Evolutionary conservation across 1,140 invertebrate genomes (phyloP).

Genomic region (Micrasema longulum): DNA sequence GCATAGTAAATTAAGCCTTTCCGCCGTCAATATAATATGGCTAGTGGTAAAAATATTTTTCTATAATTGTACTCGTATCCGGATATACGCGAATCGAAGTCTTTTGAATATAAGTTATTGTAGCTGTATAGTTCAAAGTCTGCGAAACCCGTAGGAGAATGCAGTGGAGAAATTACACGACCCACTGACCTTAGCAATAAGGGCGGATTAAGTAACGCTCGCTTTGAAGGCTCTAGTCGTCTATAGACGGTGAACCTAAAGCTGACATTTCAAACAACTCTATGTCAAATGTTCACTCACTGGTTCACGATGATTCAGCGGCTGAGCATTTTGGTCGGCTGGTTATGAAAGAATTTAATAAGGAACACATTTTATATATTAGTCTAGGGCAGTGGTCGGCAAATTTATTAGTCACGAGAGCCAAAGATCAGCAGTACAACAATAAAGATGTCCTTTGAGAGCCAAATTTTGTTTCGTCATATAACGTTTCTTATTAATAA

Average conservation of each 20-base stretch:
- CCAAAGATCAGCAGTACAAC: too few relatives aligned
- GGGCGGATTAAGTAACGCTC: conserved; percentile 53
- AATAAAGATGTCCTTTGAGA: too few relatives aligned
- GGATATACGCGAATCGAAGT: too few relatives aligned
- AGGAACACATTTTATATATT: conserved; percentile 45
- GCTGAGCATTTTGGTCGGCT: conserved; percentile 51
- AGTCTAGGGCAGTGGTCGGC: too few relatives aligned
- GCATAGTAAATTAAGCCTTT: too few relatives aligned
- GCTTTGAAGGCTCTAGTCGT: conserved; percentile 45
- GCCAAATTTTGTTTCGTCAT: too few relatives aligned
- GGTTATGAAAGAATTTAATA: conserved; percentile 54
- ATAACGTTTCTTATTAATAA: too few relatives aligned
- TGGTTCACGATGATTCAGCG: conserved; percentile 41
- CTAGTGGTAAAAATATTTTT: too few relatives aligned
- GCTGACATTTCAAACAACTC: conserved; percentile 54
- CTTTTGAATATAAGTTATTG: conserved; percentile 48
- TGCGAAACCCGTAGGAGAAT: conserved; percentile 49
- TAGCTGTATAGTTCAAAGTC: conserved; percentile 47
- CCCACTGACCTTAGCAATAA: conserved; percentile 52
- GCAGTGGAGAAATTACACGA: conserved; percentile 53
- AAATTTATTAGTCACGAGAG: too few relatives aligned
- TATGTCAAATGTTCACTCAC: conserved; percentile 50
- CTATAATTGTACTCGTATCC: too few relatives aligned
- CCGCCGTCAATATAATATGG: too few relatives aligned
- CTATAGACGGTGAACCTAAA: conserved; percentile 52